phyloP scores from a whole-genome alignment of 2,888 invertebrate species.

The Tanytarsus gracilentus region DNA sequence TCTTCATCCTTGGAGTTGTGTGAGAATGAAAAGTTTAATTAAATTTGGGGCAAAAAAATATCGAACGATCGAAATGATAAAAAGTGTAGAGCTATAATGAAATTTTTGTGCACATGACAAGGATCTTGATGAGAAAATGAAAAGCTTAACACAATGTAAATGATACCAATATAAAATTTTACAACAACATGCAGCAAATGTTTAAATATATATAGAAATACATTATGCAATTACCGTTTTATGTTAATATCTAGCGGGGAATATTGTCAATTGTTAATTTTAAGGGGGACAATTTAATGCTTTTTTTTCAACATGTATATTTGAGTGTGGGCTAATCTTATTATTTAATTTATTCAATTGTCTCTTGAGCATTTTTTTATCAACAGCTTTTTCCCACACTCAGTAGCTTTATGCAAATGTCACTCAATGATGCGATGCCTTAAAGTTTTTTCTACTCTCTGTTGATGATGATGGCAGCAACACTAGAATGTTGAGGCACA shows the following conservation, averaged over 20 bases:
- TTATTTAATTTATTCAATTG: conserved; percentile 1
- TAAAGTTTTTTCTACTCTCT: too few species aligned
- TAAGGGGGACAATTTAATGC: conserved; percentile 9
- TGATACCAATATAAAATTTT: too few species aligned
- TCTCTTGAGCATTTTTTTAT: conserved; percentile 23
- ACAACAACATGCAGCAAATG: conserved; percentile 9
- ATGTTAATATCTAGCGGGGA: conserved; percentile 21
- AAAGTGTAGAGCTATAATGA: too few species aligned
- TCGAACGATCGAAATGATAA: too few species aligned
- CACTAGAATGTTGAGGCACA: too few species aligned
- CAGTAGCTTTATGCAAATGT: conserved; percentile 9
- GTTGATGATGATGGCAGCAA: too few species aligned
- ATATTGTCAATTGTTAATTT: conserved; percentile 25
- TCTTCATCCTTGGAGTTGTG: conserved; percentile 47
- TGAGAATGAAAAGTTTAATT: background rate
- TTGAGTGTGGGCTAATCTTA: conserved; percentile 4
- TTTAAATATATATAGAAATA: background rate
- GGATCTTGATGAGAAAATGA: too few species aligned
- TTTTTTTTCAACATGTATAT: too few species aligned
- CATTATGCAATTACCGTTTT: conserved; percentile 18
- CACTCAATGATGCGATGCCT: too few species aligned
- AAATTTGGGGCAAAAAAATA: too few species aligned
- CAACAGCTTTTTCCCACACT: background rate
- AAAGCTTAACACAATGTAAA: too few species aligned
- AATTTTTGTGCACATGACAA: too few species aligned